phyloP scores from a whole-genome alignment of 2,797 vertebrate species.

The Artibeus lituratus region DNA sequence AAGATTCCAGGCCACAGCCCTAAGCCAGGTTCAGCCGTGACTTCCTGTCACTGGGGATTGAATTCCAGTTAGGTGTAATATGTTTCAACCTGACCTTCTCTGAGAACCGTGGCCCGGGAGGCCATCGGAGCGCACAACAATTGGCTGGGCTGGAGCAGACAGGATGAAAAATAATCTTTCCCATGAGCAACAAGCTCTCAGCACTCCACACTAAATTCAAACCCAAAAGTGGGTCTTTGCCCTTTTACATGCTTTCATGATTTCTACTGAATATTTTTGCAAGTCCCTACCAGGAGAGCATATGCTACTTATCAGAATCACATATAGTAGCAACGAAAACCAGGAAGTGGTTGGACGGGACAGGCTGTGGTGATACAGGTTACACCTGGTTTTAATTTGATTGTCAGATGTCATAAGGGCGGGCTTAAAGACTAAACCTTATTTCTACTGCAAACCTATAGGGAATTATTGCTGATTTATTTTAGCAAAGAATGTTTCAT shows the following conservation, averaged over 20 bases:
- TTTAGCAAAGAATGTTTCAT: constrained; percentile 47
- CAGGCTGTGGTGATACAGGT: constrained; percentile 10
- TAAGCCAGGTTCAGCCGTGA: not conserved
- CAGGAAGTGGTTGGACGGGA: constrained; percentile 56
- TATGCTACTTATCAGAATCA: constrained; percentile 71
- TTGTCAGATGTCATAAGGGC: constrained; percentile 64
- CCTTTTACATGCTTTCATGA: constrained; percentile 28
- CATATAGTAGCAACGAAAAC: constrained; percentile 61
- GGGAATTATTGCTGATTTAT: constrained; percentile 60
- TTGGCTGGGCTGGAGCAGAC: not conserved
- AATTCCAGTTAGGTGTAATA: constrained; percentile 12
- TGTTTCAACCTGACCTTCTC: constrained; percentile 15
- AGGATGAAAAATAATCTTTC: constrained; percentile 35
- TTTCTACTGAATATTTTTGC: constrained; percentile 42
- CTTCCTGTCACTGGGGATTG: not conserved
- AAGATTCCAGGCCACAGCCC: not conserved
- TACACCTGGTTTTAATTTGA: constrained; percentile 71
- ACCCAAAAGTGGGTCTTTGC: not conserved
- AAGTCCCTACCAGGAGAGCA: constrained; percentile 46
- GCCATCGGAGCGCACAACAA: not conserved
- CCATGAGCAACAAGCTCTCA: constrained; percentile 8
- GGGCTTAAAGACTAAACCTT: constrained; percentile 34
- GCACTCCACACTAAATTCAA: constrained; percentile 34
- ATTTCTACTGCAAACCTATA: constrained; percentile 28
- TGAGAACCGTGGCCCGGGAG: not conserved